These are phyloP conservation scores for Hippocampus barbouri DNA, from an alignment of 2,113 vertebrate species.

Conservation along the genomic window DNA sequence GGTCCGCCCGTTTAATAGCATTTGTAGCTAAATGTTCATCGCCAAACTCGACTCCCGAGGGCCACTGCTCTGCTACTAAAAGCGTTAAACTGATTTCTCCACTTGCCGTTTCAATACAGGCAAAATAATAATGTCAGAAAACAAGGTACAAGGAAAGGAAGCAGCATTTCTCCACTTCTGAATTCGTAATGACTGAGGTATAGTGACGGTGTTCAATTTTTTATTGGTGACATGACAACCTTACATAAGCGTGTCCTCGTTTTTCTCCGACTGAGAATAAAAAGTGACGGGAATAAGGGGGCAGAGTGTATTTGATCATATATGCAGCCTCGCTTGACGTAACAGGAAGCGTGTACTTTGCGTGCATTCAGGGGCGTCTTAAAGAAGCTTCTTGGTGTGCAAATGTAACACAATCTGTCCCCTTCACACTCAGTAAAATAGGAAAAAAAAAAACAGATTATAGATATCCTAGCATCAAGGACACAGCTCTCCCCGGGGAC, in stretches of 20 bases:
- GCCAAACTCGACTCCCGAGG: neutral
- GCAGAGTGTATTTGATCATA: constrained; percentile 49
- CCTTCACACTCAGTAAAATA: constrained; percentile 34
- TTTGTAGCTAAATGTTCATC: neutral
- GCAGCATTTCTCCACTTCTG: constrained; percentile 32
- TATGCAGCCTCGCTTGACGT: constrained; percentile 35
- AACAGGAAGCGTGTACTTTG: constrained; percentile 15
- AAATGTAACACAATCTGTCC: constrained; percentile 42
- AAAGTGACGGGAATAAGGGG: constrained; percentile 45
- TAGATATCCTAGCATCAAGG: constrained; percentile 69
- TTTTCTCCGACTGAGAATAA: constrained; percentile 52
- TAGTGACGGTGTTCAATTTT: constrained; percentile 51
- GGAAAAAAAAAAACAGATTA: constrained; percentile 37
- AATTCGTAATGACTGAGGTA: constrained; percentile 50
- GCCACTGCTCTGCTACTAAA: neutral
- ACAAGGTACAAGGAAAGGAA: constrained; percentile 12
- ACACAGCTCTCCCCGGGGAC: constrained; percentile 58
- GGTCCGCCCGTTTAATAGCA: too few species aligned
- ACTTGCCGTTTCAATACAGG: constrained; percentile 11
- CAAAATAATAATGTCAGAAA: constrained; percentile 7
- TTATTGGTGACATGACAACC: constrained; percentile 52
- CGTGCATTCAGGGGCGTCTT: constrained; percentile 29
- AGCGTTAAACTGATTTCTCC: constrained; percentile 12
- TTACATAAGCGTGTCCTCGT: constrained; percentile 64
- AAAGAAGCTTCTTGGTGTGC: constrained; percentile 23